These are phyloP conservation scores for Propsilocerus akamusi DNA, from an alignment of 1,140 invertebrate genomes.

Conservation along the genomic window DNA sequence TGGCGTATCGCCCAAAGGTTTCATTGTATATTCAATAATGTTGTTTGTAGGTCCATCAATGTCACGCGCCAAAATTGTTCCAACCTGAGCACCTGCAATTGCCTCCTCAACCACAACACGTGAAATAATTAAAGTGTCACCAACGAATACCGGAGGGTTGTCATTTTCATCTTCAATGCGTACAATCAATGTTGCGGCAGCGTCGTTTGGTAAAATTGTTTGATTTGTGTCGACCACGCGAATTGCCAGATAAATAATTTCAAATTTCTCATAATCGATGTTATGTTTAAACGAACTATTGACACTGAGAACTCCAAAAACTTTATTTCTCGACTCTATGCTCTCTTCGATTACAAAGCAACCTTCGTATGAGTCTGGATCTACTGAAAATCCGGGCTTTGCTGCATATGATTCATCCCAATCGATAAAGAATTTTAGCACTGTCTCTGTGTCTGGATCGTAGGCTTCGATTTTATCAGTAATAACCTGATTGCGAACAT, in stretches of 20 bases:
- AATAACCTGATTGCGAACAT: conserved; percentile 24
- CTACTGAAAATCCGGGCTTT: conserved; percentile 26
- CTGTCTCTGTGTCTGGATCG: conserved; percentile 31
- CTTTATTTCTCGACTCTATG: conserved; percentile 1
- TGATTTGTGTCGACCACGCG: conserved; percentile 26
- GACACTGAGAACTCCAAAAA: conserved; percentile 4
- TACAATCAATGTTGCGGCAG: conserved; percentile 26
- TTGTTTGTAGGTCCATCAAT: conserved; percentile 31
- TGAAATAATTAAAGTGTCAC: conserved; percentile 16
- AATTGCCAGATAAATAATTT: conserved; percentile 28
- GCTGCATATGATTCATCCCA: conserved; percentile 31
- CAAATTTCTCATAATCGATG: conserved; percentile 34
- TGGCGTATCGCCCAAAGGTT: conserved; percentile 20
- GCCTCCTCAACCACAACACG: conserved; percentile 15
- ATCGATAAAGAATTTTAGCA: conserved; percentile 29
- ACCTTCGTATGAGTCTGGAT: conserved; percentile 14
- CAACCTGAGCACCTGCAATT: conserved; percentile 1
- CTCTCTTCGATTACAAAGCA: conserved; percentile 6
- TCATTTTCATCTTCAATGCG: conserved; percentile 31
- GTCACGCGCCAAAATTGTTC: conserved; percentile 29
- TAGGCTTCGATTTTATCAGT: conserved; percentile 24
- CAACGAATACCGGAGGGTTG: conserved; percentile 27
- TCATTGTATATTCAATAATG: conserved; percentile 19
- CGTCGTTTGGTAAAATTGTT: conserved; percentile 18
- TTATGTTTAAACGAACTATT: conserved; percentile 5